These are phyloP conservation scores for Trachythela sp. DNA, from an alignment of 64 coral and sea anemone genomes.

Conservation along the genomic window DNA sequence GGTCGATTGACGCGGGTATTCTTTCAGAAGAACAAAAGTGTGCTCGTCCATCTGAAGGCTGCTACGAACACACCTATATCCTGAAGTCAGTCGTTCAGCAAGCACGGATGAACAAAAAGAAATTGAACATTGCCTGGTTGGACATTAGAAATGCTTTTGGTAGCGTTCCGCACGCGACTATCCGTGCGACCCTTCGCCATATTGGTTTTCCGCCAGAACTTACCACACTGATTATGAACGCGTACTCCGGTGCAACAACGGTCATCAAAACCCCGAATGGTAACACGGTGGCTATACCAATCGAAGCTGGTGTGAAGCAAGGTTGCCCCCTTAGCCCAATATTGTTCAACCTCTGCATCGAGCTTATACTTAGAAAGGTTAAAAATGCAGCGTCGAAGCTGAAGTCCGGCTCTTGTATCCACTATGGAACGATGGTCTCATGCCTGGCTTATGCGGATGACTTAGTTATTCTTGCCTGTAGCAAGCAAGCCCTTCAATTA, in stretches of 20 bases:
- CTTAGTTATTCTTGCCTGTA: neutral
- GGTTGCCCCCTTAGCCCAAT: neutral
- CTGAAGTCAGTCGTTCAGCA: too few relatives aligned
- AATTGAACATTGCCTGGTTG: too few relatives aligned
- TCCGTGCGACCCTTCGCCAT: too few relatives aligned
- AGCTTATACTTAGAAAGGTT: neutral
- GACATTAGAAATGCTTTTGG: too few relatives aligned
- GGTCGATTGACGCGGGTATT: neutral
- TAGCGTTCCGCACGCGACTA: too few relatives aligned
- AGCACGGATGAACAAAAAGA: too few relatives aligned
- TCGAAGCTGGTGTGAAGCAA: neutral
- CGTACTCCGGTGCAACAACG: neutral
- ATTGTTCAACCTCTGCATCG: neutral
- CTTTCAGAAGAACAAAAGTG: neutral
- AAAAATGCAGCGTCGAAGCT: neutral
- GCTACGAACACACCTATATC: too few relatives aligned
- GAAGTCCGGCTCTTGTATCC: neutral
- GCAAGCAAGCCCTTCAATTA: neutral
- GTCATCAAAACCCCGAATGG: neutral
- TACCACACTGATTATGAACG: too few relatives aligned
- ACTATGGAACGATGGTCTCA: neutral
- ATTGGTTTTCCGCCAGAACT: too few relatives aligned
- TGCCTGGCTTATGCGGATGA: neutral
- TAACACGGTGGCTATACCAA: neutral
- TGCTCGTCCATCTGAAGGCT: too few relatives aligned